Evolutionary conservation across 1,140 invertebrate species (phyloP).

Genomic region (Diachasma alloeum): DNA sequence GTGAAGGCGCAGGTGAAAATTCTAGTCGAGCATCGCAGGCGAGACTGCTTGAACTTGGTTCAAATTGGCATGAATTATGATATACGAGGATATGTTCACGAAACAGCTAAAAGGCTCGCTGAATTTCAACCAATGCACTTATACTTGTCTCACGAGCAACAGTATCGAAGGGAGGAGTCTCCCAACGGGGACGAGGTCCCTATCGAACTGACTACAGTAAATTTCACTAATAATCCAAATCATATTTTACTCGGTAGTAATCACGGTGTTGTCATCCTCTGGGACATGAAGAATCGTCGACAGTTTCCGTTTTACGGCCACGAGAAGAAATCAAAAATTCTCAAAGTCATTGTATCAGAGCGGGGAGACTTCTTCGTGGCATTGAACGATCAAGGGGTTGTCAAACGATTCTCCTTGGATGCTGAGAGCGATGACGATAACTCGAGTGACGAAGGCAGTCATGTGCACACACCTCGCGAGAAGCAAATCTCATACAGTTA

Average conservation of each 20-base stretch:
- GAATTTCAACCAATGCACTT: slow-evolving; percentile 33
- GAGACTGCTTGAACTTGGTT: slow-evolving; percentile 59
- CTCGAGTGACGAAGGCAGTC: neutral
- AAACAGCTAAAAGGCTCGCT: slow-evolving; percentile 57
- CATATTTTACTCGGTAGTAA: slow-evolving; percentile 52
- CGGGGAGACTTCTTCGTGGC: slow-evolving; percentile 51
- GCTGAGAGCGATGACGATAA: slow-evolving; percentile 39
- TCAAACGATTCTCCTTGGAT: slow-evolving; percentile 52
- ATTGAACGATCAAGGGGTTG: slow-evolving; percentile 47
- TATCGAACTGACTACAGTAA: slow-evolving; percentile 41
- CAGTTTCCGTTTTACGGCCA: slow-evolving; percentile 48
- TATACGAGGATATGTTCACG: slow-evolving; percentile 49
- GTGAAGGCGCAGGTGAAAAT: slow-evolving; percentile 55
- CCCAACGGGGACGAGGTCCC: slow-evolving; percentile 48
- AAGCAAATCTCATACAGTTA: slow-evolving; percentile 51
- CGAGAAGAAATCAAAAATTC: slow-evolving; percentile 40
- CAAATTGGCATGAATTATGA: slow-evolving; percentile 62
- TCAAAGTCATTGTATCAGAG: slow-evolving; percentile 51
- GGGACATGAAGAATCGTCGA: slow-evolving; percentile 45
- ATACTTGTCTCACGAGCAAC: slow-evolving; percentile 49
- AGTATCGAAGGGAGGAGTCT: slow-evolving; percentile 32
- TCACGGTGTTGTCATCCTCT: slow-evolving; percentile 48
- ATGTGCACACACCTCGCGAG: slow-evolving; percentile 46
- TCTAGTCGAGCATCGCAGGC: slow-evolving; percentile 58
- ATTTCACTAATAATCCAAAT: slow-evolving; percentile 51